Evolutionary conservation across 2,888 invertebrate genomes (phyloP), one percentile per base, ranked within the genome.

Genomic region (Chloroclysta siterata): DNA sequence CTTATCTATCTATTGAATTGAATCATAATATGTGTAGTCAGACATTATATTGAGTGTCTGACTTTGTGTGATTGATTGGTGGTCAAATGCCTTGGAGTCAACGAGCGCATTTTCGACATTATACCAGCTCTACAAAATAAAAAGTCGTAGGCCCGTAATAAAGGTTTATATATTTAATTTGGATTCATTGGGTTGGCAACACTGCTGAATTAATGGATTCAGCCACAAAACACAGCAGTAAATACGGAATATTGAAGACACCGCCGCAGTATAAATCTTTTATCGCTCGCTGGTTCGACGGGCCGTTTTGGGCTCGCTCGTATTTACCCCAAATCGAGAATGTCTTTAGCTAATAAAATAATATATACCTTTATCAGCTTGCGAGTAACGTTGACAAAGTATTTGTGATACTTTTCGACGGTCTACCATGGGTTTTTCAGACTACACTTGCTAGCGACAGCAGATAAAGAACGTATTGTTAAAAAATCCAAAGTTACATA

Each of bases 101-200:
- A 11, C 6, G 2, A 17, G 0, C 10, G 10, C 46, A 17, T 39
- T 39, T 39, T 39, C 2, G 11, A 39, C 33, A 46, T 10, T 11
- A 10, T 17, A 17, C 46, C 46, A 46, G 4, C 46, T 46, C 46
- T 17, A 46, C 10, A 11, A 17, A 46, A 46, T 46, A 46, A 46
- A 46, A 46, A 17, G 46, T 46, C 10, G 17, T 11, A 17, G 46
- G 17, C 3, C 54, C 52, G 60, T 60, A 70, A 66, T 68, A 66
- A 70, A 68, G 63, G 42, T 69, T 73, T 70, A 72, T 70, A 72
- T 71, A 69, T 74, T 73, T 69, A 73, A 77, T 80, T 74, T 72
- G 70, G 66, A 72, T 69, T 73, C 75, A 76, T 75, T 78, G 79
- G 68, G 60, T 69, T 65, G 74, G 67, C 60, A 77, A 74, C 68